phyloP scores from a whole-genome alignment of 2,888 invertebrate genomes.

The Ophonus ardosiacus region DNA sequence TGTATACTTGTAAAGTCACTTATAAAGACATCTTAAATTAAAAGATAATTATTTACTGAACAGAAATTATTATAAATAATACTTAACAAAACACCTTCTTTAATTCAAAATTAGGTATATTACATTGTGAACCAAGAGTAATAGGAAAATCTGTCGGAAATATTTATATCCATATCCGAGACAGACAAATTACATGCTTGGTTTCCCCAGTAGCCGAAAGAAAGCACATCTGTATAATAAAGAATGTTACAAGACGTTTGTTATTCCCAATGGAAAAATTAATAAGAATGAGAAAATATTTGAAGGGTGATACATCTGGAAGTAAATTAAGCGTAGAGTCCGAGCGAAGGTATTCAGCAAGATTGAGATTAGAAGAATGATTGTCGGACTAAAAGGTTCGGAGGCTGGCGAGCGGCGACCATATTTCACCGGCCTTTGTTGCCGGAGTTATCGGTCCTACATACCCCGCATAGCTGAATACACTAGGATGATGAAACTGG shows the following conservation, averaged over 20 bases:
- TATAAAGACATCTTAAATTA: too few species aligned
- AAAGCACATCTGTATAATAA: background rate
- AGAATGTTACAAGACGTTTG: background rate
- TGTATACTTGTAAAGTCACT: too few species aligned
- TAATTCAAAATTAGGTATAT: too few species aligned
- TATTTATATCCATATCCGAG: too few species aligned
- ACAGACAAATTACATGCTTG: too few species aligned
- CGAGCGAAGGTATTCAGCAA: slow-evolving; percentile 53
- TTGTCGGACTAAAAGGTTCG: slow-evolving; percentile 64
- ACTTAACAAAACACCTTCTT: too few species aligned
- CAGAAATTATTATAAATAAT: too few species aligned
- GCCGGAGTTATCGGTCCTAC: slow-evolving; percentile 60
- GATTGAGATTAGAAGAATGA: slow-evolving; percentile 64
- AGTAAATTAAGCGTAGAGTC: slow-evolving; percentile 58
- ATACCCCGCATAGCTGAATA: slow-evolving; percentile 62
- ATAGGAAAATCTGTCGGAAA: too few species aligned
- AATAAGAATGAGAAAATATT: slow-evolving; percentile 9
- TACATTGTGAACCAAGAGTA: too few species aligned
- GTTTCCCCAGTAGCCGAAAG: too few species aligned
- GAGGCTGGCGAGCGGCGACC: slow-evolving; percentile 19
- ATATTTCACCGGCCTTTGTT: slow-evolving; percentile 61
- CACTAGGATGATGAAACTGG: slow-evolving; percentile 60
- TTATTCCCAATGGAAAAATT: slow-evolving; percentile 3
- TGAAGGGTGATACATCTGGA: slow-evolving; percentile 12
- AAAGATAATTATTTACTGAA: too few species aligned